Evolutionary conservation across 2,888 invertebrate genomes (phyloP).

Genomic region (Muscina levida): DNA sequence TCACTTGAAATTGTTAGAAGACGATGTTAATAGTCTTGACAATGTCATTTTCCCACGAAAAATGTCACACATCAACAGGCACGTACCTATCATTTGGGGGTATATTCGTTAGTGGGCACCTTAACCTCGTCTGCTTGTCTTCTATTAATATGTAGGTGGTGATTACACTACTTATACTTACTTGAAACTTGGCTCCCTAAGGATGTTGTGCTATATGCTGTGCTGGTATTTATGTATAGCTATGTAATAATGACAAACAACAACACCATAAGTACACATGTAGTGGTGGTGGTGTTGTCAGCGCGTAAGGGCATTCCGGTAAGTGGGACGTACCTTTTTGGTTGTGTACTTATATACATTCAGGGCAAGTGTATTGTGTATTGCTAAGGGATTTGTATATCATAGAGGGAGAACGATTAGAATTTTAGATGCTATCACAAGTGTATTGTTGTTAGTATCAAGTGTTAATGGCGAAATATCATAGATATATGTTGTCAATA

Average conservation of each 20-base stretch:
- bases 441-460: conserved; percentile 49
- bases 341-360: no score
- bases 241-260: no score
- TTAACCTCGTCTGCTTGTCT: not conserved
- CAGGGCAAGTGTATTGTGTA: no score
- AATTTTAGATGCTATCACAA: conserved; percentile 60
- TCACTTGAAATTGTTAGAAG: conserved; percentile 30
- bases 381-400: no score
- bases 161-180: not conserved
- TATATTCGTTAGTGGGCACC: not conserved
- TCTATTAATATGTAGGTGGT: not conserved
- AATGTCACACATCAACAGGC: not conserved
- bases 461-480: conserved; percentile 50
- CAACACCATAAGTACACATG: not conserved
- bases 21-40: no score
- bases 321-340: no score
- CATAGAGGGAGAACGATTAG: no score
- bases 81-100: not conserved
- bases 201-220: conserved; percentile 21
- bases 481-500: no score
- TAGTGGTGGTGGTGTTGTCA: no score
- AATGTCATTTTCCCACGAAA: conserved; percentile 38
- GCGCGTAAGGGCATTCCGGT: no score
- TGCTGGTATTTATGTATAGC: not conserved
- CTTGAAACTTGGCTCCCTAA: not conserved